Evolutionary conservation across 35 echinoderm and acorn worm species (phyloP).

Genomic region (Lytechinus pictus): DNA sequence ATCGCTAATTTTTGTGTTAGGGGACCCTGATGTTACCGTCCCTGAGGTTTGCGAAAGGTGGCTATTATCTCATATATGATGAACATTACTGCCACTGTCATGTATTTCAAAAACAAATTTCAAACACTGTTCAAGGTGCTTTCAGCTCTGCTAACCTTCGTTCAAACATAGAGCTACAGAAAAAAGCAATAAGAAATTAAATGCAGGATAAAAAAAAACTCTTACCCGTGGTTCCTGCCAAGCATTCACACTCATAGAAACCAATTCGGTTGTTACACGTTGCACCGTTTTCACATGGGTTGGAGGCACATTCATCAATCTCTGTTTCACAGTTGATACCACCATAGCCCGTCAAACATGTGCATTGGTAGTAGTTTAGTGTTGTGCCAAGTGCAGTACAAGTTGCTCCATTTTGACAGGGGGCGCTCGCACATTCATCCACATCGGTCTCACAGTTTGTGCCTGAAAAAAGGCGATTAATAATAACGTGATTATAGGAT

Average conservation of each 20-base stretch:
- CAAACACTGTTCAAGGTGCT: too few species aligned
- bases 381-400: background rate
- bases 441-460: slow-evolving; percentile 39
- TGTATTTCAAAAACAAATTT: too few species aligned
- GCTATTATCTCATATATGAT: too few species aligned
- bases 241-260: slow-evolving; percentile 27
- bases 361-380: slow-evolving; percentile 1
- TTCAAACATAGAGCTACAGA: too few species aligned
- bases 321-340: slow-evolving; percentile 39
- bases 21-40: too few species aligned
- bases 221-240: background rate
- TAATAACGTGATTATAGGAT: background rate
- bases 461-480: slow-evolving; percentile 7
- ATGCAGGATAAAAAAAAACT: background rate
- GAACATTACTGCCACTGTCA: too few species aligned
- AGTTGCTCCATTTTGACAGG: background rate
- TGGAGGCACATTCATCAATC: slow-evolving; percentile 39
- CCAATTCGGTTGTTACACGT: slow-evolving; percentile 34
- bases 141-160: too few species aligned
- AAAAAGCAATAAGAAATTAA: too few species aligned
- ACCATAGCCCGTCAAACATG: background rate
- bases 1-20: too few species aligned
- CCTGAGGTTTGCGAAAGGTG: too few species aligned
- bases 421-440: slow-evolving; percentile 55
- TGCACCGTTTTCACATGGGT: slow-evolving; percentile 22